phyloP scores from a whole-genome alignment of 2,797 vertebrate species.

The Rhinella marina region DNA sequence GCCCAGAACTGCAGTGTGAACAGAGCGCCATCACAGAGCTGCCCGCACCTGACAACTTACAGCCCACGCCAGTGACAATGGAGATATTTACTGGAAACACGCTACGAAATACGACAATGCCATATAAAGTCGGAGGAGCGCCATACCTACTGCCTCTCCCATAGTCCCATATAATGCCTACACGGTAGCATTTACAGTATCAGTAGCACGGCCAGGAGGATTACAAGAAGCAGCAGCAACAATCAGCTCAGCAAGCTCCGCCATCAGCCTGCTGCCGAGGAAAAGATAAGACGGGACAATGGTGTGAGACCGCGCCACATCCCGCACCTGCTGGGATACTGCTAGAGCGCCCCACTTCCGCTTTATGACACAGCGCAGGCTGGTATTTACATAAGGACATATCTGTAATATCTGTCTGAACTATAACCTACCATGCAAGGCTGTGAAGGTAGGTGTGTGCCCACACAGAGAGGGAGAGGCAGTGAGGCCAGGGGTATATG shows the following conservation, averaged over 20 bases:
- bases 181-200: too few relatives aligned
- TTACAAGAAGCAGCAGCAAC: not conserved
- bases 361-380: too few relatives aligned
- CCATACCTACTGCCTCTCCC: not conserved
- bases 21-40: too few relatives aligned
- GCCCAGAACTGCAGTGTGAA: too few relatives aligned
- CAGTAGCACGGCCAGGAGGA: not conserved
- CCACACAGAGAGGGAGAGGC: too few relatives aligned
- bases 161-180: not conserved
- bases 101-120: too few relatives aligned
- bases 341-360: not conserved
- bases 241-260: not conserved
- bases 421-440: not conserved
- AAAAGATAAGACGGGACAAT: constrained; percentile 11
- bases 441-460: too few relatives aligned
- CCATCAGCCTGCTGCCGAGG: not conserved
- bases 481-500: too few relatives aligned
- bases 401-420: not conserved
- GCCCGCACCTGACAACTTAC: too few relatives aligned
- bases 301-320: not conserved
- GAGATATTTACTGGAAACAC: too few relatives aligned
- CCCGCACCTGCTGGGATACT: not conserved
- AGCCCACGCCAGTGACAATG: too few relatives aligned
- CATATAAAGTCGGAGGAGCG: too few relatives aligned
- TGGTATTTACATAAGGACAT: not conserved